phyloP scores from a whole-genome alignment of 1,140 invertebrate species.

The Augochlora pura region DNA sequence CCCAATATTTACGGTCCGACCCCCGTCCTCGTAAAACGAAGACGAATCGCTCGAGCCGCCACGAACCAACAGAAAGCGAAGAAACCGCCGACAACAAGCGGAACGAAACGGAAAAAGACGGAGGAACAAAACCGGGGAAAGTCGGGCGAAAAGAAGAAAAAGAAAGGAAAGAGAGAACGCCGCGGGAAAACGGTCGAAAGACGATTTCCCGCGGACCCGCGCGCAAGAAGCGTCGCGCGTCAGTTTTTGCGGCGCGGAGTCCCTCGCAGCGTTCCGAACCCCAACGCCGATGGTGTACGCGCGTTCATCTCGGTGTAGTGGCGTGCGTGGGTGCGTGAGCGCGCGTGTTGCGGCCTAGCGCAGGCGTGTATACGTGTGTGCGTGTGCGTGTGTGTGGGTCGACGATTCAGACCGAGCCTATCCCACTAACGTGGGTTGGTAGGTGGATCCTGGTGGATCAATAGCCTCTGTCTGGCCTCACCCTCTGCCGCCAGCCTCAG shows the following conservation, averaged over 20 bases:
- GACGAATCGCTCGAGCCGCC: no score
- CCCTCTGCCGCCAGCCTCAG: conserved; percentile 71
- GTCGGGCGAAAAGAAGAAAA: no score
- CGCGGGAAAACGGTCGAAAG: no score
- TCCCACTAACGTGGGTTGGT: conserved; percentile 70
- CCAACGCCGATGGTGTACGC: not conserved
- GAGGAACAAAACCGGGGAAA: no score
- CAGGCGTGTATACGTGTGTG: not conserved
- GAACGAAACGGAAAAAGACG: no score
- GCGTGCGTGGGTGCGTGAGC: no score
- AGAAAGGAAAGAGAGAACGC: no score
- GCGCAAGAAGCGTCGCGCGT: not conserved
- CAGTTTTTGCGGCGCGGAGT: conserved; percentile 11
- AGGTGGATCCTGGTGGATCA: conserved; percentile 75
- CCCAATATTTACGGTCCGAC: no score
- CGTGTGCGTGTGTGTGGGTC: conserved; percentile 44
- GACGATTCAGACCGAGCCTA: conserved; percentile 70
- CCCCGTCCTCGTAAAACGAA: no score
- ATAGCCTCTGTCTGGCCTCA: conserved; percentile 78
- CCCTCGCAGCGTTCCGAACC: conserved; percentile 44
- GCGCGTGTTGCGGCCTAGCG: not conserved
- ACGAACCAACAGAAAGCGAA: no score
- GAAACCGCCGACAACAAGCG: no score
- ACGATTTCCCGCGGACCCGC: not conserved
- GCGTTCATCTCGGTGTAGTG: no score